Percentiles rank a stretch among this genome's conserved stretches.
Evolutionary conservation across 2,797 vertebrate genomes (phyloP).

Genomic region (Cossypha dichroa): DNA sequence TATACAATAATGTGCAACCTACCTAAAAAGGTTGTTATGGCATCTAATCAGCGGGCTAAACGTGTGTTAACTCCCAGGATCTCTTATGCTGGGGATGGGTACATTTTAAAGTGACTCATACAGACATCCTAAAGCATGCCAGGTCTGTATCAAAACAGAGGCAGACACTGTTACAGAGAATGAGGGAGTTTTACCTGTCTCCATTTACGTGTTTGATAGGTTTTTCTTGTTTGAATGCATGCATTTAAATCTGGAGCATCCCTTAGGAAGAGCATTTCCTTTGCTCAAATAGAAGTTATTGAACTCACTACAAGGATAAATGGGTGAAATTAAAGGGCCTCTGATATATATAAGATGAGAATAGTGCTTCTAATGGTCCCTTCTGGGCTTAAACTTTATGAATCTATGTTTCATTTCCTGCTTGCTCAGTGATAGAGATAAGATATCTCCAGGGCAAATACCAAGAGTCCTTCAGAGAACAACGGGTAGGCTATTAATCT

Average conservation of each 20-base stretch:
- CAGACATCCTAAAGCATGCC: neutral
- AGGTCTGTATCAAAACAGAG: neutral
- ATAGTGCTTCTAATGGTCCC: constrained; percentile 36
- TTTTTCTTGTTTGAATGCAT: neutral
- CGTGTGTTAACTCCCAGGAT: neutral
- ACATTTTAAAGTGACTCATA: neutral
- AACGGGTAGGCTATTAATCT: constrained; percentile 40
- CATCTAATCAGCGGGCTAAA: neutral
- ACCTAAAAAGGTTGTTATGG: neutral
- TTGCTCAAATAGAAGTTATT: constrained; percentile 46
- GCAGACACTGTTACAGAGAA: neutral
- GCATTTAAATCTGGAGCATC: constrained; percentile 19
- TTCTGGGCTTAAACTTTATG: constrained; percentile 67
- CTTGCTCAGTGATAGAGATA: constrained; percentile 49
- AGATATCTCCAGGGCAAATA: constrained; percentile 50
- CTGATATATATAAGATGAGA: constrained; percentile 33
- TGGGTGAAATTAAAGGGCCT: constrained; percentile 56
- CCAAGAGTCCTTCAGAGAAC: constrained; percentile 54
- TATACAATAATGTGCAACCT: neutral
- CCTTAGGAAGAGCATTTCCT: constrained; percentile 5
- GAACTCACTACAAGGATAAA: constrained; percentile 50
- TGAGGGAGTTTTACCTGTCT: neutral
- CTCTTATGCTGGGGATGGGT: neutral
- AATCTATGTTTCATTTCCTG: constrained; percentile 70
- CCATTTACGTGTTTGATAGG: neutral